Base-by-base conservation (phyloP, 2,113 vertebrate species). In the Ursus arctos region DNA sequence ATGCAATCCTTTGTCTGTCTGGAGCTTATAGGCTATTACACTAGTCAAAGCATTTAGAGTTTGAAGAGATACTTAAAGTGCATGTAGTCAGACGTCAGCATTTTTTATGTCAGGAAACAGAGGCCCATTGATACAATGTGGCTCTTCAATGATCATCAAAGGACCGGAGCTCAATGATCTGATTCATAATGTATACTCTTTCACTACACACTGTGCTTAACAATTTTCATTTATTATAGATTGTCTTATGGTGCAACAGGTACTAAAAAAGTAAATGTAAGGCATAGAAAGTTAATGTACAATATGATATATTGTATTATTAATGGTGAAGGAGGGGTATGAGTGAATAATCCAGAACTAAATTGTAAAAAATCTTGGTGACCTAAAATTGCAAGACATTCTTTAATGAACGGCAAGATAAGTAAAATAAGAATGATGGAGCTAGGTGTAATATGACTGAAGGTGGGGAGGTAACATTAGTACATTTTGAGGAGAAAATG, bases 221-320 rank as follows among this genome's bases (percentile, higher is more conserved):
- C 33, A 51, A 31, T 71, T 79, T 77, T 26, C 11, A 83, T 53
- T 55, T 71, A 22, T 55, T 22, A 40, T 13, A 88, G 51, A 18
- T 89, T 87, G 36, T 49, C 24, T 79, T 40, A 91, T 36, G 33
- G 33, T 15, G 77, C 15, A 92, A 24, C 22, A 47, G 26, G 16
- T 61, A 67, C 8, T 63, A 16, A 83, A 57, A 71, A 92, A 18
- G n/a, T 83, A 49, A 91, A 94, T 59, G 24, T 31, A 89, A 97
- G 71, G 33, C 6, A 61, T 71, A 43, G 69, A 43, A 87, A 67
- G 3, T 57, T 71, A 55, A 33, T 53, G 7, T 53, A 51, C 0
- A 77, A 12, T 49, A 69, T 40, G 55, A 63, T 59, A 74, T 79
- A 67, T 74, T 59, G 47, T 65, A 69, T 51, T 71, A 15, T 89